phyloP scores from a whole-genome alignment of 2,113 vertebrate species.

The Cyanoderma ruficeps region DNA sequence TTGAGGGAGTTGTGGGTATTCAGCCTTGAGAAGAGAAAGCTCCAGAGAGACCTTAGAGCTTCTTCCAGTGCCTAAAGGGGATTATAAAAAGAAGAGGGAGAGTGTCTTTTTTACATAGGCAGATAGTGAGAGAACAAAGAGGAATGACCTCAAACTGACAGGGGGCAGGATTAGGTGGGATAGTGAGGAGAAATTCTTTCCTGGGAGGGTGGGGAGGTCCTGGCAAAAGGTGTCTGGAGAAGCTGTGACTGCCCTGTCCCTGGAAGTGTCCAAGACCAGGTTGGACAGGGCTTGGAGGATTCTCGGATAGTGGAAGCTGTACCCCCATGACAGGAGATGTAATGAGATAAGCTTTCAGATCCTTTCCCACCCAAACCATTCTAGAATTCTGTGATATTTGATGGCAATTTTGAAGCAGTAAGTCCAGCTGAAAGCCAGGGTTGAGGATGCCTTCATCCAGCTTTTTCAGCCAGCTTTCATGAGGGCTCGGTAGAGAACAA shows the following conservation, averaged over 20 bases:
- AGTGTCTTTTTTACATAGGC: not conserved
- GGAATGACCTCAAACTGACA: not conserved
- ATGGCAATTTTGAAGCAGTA: not conserved
- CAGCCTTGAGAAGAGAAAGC: not conserved
- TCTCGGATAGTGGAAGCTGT: not conserved
- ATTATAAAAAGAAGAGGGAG: not conserved
- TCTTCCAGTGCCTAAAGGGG: not conserved
- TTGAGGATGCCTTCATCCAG: not conserved
- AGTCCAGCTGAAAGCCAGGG: not conserved
- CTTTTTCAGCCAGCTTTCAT: not conserved
- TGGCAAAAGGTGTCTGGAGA: not conserved
- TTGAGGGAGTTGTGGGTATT: not conserved
- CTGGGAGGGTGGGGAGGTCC: not conserved
- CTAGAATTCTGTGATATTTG: not conserved
- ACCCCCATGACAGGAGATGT: not conserved
- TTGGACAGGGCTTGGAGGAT: accelerated
- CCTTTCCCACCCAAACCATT: not conserved
- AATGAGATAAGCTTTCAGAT: not conserved
- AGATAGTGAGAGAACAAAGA: not conserved
- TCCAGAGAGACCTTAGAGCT: not conserved
- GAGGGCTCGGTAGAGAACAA: accelerated
- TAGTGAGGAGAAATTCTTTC: not conserved
- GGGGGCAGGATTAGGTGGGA: not conserved
- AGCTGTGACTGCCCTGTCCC: not conserved
- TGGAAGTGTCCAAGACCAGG: not conserved